Base-by-base conservation (phyloP, 1,140 invertebrate species). In the Melipona quadrifasciata region DNA sequence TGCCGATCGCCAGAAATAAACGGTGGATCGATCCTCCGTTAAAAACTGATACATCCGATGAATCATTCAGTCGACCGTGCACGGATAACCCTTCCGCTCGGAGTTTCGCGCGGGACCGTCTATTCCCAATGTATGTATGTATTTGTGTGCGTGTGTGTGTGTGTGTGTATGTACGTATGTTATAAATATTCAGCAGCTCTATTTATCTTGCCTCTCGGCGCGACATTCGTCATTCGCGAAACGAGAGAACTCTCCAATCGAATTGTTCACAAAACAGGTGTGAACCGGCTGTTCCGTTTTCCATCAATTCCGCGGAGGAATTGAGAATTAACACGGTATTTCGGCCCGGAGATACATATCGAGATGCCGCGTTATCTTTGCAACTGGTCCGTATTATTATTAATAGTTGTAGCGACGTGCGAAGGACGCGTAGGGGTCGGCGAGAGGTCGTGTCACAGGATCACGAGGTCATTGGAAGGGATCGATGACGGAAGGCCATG, bases 161-260 rank as follows among this genome's bases (percentile, higher is more conserved):
- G 58, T 57, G 64, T 77, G 31, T 31, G 31, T 31, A 2, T 2
- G 31, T 2, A 31, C 2, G 31, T 31, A 31, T 82, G 64, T 77
- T 77, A 68, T 82, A 77, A 82, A 82, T 82, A 82, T 82, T 82
- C 73, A 77, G 21, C 53, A 55, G 51, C 31, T 31, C 24, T 31
- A 68, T 76, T 76, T 82, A 82, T 82, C 80, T 55, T 34, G 34
- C 61, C 71, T 19, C 19, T 14, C 34, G 51, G 58, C 8, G n/a
- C 51, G 73, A 39, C 72, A 82, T 67, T 51, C 72, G 57, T 82
- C 80, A 76, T 55, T 47, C 6, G 34, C 39, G 61, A n/a, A 47
- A 31, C n/a, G 58, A 16, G 39, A 16, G 39, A 47, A 47, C 1
- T 24, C 47, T 47, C 68, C 19, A 71, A 47, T 71, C 1, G 14